Conservation (phyloP, 2,888 invertebrate species). For the Euspilapteryx auroguttella region DNA sequence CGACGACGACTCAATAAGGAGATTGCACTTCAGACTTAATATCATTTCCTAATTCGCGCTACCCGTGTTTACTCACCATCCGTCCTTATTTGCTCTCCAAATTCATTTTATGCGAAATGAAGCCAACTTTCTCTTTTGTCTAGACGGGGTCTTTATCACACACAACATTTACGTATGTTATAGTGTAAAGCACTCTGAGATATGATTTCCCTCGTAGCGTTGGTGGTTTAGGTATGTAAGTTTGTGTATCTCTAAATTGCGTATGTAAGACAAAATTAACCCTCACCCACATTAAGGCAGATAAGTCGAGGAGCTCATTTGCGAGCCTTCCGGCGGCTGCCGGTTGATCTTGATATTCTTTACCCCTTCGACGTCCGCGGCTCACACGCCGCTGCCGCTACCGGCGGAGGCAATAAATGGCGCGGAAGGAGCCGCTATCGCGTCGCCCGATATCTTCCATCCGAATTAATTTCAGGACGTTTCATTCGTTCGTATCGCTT, state of each 20-base stretch:
- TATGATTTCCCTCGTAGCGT: too few relatives aligned
- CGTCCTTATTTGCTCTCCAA: constrained; percentile 44
- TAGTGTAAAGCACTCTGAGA: too few relatives aligned
- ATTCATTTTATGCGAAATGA: constrained; percentile 40
- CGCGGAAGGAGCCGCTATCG: constrained; percentile 57
- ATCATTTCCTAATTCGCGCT: constrained; percentile 51
- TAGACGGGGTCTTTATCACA: constrained; percentile 45
- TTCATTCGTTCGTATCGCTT: constrained; percentile 17
- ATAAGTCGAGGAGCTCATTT: constrained; percentile 61
- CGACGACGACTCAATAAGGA: constrained; percentile 11
- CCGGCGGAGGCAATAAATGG: constrained; percentile 61
- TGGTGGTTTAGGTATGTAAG: too few relatives aligned
- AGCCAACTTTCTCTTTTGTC: constrained; percentile 56
- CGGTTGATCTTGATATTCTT: constrained; percentile 62
- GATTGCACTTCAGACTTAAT: constrained; percentile 30
- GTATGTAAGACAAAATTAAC: constrained; percentile 60
- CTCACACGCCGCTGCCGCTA: constrained; percentile 10
- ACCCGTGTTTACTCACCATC: constrained; percentile 39
- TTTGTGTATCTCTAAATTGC: constrained; percentile 55
- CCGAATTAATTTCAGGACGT: constrained; percentile 57
- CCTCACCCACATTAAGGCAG: constrained; percentile 57
- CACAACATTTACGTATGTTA: not conserved
- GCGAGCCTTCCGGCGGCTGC: constrained; percentile 58
- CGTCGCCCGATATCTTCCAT: constrained; percentile 57
- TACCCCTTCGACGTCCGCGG: constrained; percentile 48